A percentile compares a stretch with the other conserved stretches of the same genome.
These are phyloP conservation scores for Propithecus coquereli DNA, from an alignment of 2,113 vertebrate genomes.

Conservation along the genomic window DNA sequence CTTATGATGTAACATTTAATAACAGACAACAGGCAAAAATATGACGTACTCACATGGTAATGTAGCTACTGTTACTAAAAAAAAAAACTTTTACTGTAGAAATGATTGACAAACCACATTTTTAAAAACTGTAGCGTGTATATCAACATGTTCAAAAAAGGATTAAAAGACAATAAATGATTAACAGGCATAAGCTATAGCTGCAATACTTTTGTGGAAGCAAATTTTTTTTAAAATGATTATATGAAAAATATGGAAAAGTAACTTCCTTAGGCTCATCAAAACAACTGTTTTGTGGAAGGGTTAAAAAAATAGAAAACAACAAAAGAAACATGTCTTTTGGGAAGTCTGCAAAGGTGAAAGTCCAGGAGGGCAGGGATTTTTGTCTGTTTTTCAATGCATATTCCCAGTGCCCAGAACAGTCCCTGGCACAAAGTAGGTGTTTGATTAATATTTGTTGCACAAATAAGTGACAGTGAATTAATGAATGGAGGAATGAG, in stretches of 20 bases:
- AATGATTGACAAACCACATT: background rate
- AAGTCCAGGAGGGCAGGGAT: background rate
- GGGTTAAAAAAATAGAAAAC: background rate
- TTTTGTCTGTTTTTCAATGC: background rate
- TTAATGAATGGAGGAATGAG: background rate
- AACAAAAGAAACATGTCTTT: background rate
- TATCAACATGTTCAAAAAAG: background rate
- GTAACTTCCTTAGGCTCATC: background rate
- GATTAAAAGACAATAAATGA: background rate
- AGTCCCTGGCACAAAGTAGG: background rate
- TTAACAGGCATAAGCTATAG: background rate
- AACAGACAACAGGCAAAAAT: background rate
- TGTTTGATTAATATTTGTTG: background rate
- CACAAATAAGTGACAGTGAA: background rate
- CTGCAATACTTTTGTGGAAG: background rate
- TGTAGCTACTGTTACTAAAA: background rate
- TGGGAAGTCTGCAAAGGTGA: background rate
- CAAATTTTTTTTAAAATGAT: background rate
- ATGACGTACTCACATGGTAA: background rate
- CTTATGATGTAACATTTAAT: background rate
- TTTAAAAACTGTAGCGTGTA: background rate
- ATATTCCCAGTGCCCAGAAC: background rate
- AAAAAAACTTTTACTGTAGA: background rate
- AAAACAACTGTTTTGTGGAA: background rate
- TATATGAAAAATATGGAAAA: constrained; percentile 21